Base-by-base conservation (phyloP, 1,140 invertebrate genomes). In the Aphelenchoides besseyi region DNA sequence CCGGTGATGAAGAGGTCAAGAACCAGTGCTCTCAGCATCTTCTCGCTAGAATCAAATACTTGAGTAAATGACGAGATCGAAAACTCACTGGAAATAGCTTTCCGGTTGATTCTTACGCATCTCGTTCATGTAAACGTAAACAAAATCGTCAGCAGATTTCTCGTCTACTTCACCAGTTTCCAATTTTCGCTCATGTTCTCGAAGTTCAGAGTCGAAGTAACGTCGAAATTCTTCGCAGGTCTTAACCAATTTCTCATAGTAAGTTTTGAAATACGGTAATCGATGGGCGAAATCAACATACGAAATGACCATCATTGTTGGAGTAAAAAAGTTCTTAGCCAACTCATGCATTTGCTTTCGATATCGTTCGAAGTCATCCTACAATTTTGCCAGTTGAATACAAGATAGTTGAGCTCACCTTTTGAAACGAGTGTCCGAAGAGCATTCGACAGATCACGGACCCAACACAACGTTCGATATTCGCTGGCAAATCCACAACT, bases 1-100 rank as follows among this genome's bases (percentile, higher is more conserved):
- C 69, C 69, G 28, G 69, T 48, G 18, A 72, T 32, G 1, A 18
- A 63, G 9, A 70, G 33, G 28, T 70, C 69, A n/a, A 53, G 9
- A 26, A 35, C 8, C 18, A 70, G n/a, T 26, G n/a, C 18, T 23
- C 9, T 5, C 68, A 70, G 26, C 8, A 48, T 48, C 23, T 23
- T 12, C 41, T 48, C 41, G 41, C 41, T 48, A 48, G n/a, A n/a
- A n/a, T n/a, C n/a, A 48, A 48, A 48, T 23, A 48, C 41, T 48
- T 48, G 41, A 48, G 12, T 23, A 48, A 12, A 23, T 23, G 12
- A 16, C 41, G 23, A 48, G 41, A 48, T 48, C 41, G 23, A 48
- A 48, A 48, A 48, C 41, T 12, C 41, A 48, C 41, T 23, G 12
- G 41, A 48, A 48, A 12, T 12, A 48, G 23, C 41, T 48, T 23